Percentiles rank a stretch among this genome's conserved stretches.
phyloP scores from a whole-genome alignment of 1,140 invertebrate genomes.

The Drosophila ficusphila region DNA sequence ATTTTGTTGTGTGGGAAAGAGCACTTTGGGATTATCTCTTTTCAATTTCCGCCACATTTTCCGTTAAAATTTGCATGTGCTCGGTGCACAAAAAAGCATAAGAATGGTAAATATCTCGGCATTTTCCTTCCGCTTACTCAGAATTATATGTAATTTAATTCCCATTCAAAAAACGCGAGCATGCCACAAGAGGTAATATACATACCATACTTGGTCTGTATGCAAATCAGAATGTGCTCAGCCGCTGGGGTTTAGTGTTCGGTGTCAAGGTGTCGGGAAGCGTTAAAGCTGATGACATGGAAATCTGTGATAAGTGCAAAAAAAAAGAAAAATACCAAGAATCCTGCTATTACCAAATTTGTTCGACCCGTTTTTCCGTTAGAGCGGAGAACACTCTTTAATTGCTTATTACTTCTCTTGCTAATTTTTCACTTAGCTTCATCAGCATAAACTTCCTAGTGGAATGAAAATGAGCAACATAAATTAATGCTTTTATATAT shows the following conservation, averaged over 20 bases:
- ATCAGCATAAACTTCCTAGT: slow-evolving; percentile 40
- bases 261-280: slow-evolving; percentile 7
- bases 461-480: slow-evolving; percentile 31
- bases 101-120: slow-evolving; percentile 13
- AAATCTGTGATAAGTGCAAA: slow-evolving; percentile 29
- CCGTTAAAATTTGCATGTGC: slow-evolving; percentile 23
- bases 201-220: neutral
- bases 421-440: slow-evolving; percentile 44
- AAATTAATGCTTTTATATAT: slow-evolving; percentile 21
- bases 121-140: neutral
- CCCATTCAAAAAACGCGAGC: slow-evolving; percentile 20
- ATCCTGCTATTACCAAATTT: neutral
- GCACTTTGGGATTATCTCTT: slow-evolving; percentile 37
- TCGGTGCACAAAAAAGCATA: neutral
- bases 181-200: slow-evolving; percentile 7
- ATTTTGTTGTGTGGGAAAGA: slow-evolving; percentile 5
- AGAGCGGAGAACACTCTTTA: neutral
- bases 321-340: neutral
- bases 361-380: neutral
- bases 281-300: slow-evolving; percentile 49
- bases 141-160: slow-evolving; percentile 40
- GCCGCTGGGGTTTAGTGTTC: slow-evolving; percentile 4
- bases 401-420: slow-evolving; percentile 27
- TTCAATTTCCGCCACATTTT: slow-evolving; percentile 43
- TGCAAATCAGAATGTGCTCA: slow-evolving; percentile 12